Evolutionary conservation across 2,888 invertebrate species (phyloP).

Genomic region (Hybos culiciformis): DNA sequence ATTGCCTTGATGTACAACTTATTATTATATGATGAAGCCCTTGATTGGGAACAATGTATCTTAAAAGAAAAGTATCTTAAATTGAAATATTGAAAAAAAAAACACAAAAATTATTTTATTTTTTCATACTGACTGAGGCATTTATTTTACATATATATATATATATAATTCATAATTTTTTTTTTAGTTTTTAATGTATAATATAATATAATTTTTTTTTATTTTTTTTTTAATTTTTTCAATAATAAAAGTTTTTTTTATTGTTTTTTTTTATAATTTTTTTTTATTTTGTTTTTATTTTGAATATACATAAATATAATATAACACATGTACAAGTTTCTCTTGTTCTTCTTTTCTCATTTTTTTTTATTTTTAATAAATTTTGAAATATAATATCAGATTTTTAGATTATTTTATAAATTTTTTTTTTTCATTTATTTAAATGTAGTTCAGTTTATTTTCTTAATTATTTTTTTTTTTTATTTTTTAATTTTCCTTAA

Average conservation of each 20-base stretch:
- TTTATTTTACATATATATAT: constrained; percentile 26
- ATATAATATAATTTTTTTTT: constrained; percentile 12
- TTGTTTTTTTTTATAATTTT: constrained; percentile 13
- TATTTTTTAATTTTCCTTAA: constrained; percentile 6
- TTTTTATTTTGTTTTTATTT: constrained; percentile 7
- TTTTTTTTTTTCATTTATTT: constrained; percentile 1
- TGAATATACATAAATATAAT: constrained; percentile 15
- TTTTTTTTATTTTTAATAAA: constrained; percentile 3
- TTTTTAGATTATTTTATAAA: background rate
- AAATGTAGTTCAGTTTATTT: constrained; percentile 2
- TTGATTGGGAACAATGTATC: background rate
- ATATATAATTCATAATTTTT: constrained; percentile 5
- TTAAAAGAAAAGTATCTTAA: background rate
- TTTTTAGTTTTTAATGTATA: constrained; percentile 9
- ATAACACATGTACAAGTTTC: constrained; percentile 11
- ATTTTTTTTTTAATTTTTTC: constrained; percentile 16
- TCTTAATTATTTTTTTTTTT: constrained; percentile 1
- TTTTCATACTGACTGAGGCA: constrained; percentile 38
- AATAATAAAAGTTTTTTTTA: constrained; percentile 19
- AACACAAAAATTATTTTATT: constrained; percentile 10
- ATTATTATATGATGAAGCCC: too few species aligned
- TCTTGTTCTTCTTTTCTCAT: constrained; percentile 1
- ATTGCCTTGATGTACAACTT: too few species aligned
- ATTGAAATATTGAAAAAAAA: background rate
- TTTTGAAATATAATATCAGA: background rate